Evolutionary conservation across 2,888 invertebrate genomes (phyloP).

Genomic region (Lithophane ornitopus): DNA sequence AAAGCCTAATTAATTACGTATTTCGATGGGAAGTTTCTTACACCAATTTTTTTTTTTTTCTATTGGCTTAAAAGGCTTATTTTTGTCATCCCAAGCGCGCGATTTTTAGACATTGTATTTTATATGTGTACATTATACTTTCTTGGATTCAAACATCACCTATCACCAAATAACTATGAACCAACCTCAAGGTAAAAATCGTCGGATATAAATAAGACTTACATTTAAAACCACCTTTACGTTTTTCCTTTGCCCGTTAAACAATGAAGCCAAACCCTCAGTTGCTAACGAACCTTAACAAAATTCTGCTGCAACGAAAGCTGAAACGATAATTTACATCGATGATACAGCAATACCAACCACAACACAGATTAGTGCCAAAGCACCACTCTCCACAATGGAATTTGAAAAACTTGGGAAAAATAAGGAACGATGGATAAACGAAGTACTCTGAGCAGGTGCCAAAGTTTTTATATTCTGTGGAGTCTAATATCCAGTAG

Average conservation of each 20-base stretch:
- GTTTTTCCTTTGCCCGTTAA: slow-evolving; percentile 1
- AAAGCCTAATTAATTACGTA: neutral
- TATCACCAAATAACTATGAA: neutral
- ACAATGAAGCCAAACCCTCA: slow-evolving; percentile 22
- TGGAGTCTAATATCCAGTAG: neutral
- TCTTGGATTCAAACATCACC: neutral
- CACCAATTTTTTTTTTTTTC: neutral
- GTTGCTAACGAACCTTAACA: slow-evolving; percentile 45
- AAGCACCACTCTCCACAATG: neutral
- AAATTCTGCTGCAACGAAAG: slow-evolving; percentile 43
- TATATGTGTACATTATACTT: too few relatives aligned
- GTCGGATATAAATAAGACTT: neutral
- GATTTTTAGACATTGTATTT: too few relatives aligned
- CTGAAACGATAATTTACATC: slow-evolving; percentile 56
- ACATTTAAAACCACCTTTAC: neutral
- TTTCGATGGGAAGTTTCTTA: neutral
- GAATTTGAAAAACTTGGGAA: neutral
- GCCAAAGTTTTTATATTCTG: neutral
- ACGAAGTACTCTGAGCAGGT: too few relatives aligned
- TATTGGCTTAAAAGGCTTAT: neutral
- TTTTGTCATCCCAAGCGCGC: neutral
- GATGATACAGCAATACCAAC: slow-evolving; percentile 60
- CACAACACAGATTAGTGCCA: neutral
- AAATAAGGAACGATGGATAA: too few relatives aligned
- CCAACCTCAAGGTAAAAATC: neutral